Conservation (phyloP, 2,113 vertebrate genomes). For the Patagioenas fasciata region DNA sequence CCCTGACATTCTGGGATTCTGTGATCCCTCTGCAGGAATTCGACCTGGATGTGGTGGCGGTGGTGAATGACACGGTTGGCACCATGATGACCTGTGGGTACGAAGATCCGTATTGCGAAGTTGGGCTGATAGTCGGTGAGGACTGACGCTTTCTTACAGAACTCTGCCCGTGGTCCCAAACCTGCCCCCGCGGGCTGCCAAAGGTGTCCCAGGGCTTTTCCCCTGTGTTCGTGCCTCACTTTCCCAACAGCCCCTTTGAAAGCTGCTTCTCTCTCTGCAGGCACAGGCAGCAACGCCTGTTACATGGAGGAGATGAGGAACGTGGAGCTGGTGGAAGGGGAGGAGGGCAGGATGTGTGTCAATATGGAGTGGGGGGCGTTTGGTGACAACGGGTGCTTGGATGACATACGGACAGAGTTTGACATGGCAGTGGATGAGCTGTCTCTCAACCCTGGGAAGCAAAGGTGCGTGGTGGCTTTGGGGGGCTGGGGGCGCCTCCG, state of each 20-base stretch:
- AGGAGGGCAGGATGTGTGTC: conserved; percentile 91
- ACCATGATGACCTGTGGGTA: conserved; percentile 99
- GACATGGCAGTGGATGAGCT: conserved; percentile 85
- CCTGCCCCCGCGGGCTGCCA: fast-evolving
- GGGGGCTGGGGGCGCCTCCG: background rate
- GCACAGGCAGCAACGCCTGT: conserved; percentile 93
- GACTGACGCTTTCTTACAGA: fast-evolving
- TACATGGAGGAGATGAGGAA: conserved; percentile 99
- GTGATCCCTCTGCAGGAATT: conserved; percentile 82
- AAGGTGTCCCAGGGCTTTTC: background rate
- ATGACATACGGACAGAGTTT: conserved; percentile 86
- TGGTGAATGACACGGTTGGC: conserved; percentile 96
- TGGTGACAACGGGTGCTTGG: conserved; percentile 88
- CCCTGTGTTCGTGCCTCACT: fast-evolving
- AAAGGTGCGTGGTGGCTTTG: conserved; percentile 77
- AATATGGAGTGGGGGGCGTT: conserved; percentile 99
- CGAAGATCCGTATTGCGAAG: conserved; percentile 91
- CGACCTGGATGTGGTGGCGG: conserved; percentile 90
- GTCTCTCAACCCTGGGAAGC: conserved; percentile 87
- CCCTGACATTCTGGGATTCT: no score
- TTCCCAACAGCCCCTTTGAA: fast-evolving
- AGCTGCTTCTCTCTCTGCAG: conserved; percentile 53
- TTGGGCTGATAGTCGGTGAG: conserved; percentile 95
- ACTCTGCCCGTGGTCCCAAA: background rate
- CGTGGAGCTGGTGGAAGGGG: conserved; percentile 88